Conservation (phyloP, 2,113 vertebrate genomes). For the western clawed frog (Xenopus tropicalis) region DNA sequence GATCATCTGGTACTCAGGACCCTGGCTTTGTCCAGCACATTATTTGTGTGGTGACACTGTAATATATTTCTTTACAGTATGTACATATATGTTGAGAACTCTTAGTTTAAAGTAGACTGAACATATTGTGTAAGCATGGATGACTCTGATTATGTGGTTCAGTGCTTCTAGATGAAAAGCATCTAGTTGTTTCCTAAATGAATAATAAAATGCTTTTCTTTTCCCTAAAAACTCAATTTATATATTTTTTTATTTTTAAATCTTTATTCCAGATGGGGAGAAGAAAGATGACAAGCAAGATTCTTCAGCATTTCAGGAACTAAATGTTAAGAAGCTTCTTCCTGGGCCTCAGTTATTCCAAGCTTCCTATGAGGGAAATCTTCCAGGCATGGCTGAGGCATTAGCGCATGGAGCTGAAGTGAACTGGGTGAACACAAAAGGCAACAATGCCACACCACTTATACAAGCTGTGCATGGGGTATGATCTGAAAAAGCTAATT, state of each 20-base stretch:
- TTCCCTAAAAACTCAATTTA: neutral
- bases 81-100: too few relatives aligned
- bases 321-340: slow-evolving; percentile 64
- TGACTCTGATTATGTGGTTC: too few relatives aligned
- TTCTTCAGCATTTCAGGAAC: slow-evolving; percentile 67
- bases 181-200: too few relatives aligned
- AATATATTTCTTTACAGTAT: too few relatives aligned
- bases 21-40: too few relatives aligned
- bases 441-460: slow-evolving; percentile 84
- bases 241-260: slow-evolving; percentile 15
- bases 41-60: too few relatives aligned
- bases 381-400: slow-evolving; percentile 92
- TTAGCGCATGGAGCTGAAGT: slow-evolving; percentile 90
- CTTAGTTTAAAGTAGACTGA: too few relatives aligned
- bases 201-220: neutral
- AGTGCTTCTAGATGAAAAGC: too few relatives aligned
- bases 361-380: slow-evolving; percentile 83
- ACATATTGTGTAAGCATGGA: too few relatives aligned
- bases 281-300: slow-evolving; percentile 66
- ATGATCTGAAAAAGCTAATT: slow-evolving; percentile 47
- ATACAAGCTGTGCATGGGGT: slow-evolving; percentile 96
- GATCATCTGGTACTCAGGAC: too few relatives aligned
- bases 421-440: slow-evolving; percentile 87
- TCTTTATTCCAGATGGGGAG: neutral
- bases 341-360: slow-evolving; percentile 84